These are phyloP conservation scores for Maconellicoccus hirsutus DNA, from an alignment of 1,140 invertebrate species.

Conservation along the genomic window DNA sequence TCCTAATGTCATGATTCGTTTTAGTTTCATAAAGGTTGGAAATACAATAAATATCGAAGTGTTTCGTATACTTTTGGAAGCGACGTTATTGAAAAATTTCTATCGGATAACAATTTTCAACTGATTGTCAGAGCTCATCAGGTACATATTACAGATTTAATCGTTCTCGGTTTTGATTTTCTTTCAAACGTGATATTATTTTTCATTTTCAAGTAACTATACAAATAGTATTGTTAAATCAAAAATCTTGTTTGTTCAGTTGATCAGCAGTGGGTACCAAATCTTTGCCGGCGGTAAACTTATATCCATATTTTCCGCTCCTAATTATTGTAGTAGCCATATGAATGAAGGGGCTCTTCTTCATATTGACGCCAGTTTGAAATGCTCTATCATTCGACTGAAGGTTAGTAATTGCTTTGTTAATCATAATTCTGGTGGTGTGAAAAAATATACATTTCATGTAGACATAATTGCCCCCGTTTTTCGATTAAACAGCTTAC, in stretches of 20 bases:
- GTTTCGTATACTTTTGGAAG: slow-evolving; percentile 78
- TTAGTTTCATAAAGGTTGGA: slow-evolving; percentile 48
- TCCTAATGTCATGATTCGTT: too few relatives aligned
- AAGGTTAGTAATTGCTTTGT: slow-evolving; percentile 12
- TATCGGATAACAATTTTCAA: slow-evolving; percentile 73
- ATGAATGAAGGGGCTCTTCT: slow-evolving; percentile 13
- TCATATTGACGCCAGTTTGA: neutral
- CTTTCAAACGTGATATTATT: neutral
- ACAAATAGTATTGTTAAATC: too few relatives aligned
- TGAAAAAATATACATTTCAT: too few relatives aligned
- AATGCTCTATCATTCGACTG: neutral
- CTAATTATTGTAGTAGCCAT: slow-evolving; percentile 48
- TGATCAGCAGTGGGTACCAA: slow-evolving; percentile 82
- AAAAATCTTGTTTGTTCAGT: slow-evolving; percentile 38
- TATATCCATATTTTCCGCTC: slow-evolving; percentile 82
- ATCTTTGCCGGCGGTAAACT: slow-evolving; percentile 83
- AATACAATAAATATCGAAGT: slow-evolving; percentile 69
- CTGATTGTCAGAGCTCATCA: slow-evolving; percentile 85
- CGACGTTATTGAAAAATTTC: slow-evolving; percentile 72
- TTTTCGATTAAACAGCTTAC: too few relatives aligned
- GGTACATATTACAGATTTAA: too few relatives aligned
- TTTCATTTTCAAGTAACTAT: neutral
- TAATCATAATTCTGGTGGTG: too few relatives aligned
- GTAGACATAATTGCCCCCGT: too few relatives aligned
- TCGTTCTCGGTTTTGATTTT: neutral